Evolutionary conservation across 2,113 vertebrate species (phyloP).

Genomic region (Corydoras sp.): DNA sequence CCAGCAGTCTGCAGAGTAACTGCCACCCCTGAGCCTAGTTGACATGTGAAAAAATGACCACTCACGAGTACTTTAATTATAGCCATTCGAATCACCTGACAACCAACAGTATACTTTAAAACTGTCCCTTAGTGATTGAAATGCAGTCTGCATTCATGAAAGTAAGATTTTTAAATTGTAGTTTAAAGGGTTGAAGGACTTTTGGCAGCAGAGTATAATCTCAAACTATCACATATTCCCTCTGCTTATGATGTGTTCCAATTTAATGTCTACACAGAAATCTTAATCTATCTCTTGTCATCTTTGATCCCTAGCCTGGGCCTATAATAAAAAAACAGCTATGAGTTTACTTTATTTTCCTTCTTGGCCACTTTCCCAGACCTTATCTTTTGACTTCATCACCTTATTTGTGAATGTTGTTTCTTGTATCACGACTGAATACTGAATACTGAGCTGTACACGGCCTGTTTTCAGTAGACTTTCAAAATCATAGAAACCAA

Average conservation of each 20-base stretch:
- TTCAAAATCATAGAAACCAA: too few relatives aligned
- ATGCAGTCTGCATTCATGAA: background rate
- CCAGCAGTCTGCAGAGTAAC: background rate
- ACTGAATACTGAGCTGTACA: too few relatives aligned
- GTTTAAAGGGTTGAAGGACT: background rate
- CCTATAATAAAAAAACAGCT: conserved; percentile 19
- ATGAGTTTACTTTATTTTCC: conserved; percentile 20
- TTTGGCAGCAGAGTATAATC: background rate
- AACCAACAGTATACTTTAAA: background rate
- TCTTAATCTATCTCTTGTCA: conserved; percentile 41
- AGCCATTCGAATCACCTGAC: background rate
- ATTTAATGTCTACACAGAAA: conserved; percentile 23
- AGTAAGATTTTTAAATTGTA: background rate
- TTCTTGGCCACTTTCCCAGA: conserved; percentile 27
- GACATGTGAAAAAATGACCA: background rate
- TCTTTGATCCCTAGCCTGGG: conserved; percentile 41
- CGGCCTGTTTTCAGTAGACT: too few relatives aligned
- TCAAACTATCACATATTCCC: conserved; percentile 16
- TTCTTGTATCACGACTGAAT: too few relatives aligned
- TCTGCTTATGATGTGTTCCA: background rate
- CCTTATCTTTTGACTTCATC: conserved; percentile 11
- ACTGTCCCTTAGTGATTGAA: background rate
- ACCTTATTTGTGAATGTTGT: background rate
- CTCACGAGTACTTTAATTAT: background rate
- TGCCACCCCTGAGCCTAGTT: background rate